A percentile compares a stretch with the other conserved stretches of the same genome.
Evolutionary conservation across 2,888 invertebrate genomes (phyloP).

Genomic region (Hirtodrosophila alboralis): DNA sequence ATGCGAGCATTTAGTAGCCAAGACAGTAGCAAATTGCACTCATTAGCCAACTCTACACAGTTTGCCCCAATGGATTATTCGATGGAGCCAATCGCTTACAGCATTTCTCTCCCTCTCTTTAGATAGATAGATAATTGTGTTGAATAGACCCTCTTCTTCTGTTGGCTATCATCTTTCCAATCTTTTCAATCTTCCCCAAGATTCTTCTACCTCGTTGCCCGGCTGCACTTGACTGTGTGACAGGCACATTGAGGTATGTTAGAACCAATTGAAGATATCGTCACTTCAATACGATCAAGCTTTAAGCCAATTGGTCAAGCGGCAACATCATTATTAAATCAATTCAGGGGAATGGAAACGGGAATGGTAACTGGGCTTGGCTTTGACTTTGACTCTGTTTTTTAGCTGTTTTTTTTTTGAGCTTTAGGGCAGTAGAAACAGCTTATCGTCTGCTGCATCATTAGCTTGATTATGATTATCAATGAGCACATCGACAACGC

Average conservation of each 20-base stretch:
- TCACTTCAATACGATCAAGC: slow-evolving; percentile 65
- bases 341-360: not conserved
- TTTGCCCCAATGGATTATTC: slow-evolving; percentile 47
- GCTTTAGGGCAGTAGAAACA: slow-evolving; percentile 14
- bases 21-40: slow-evolving; percentile 78
- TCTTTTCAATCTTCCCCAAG: too few species aligned
- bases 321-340: slow-evolving; percentile 65
- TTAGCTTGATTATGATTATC: slow-evolving; percentile 80
- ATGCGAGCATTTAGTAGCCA: slow-evolving; percentile 79
- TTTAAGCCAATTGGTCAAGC: slow-evolving; percentile 31
- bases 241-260: slow-evolving; percentile 48
- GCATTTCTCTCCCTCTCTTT: slow-evolving; percentile 32
- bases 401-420: not conserved
- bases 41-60: slow-evolving; percentile 55
- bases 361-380: not conserved
- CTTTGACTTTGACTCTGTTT: too few species aligned
- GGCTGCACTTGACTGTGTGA: slow-evolving; percentile 20
- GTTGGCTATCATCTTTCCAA: slow-evolving; percentile 12
- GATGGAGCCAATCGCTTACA: slow-evolving; percentile 69
- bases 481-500: slow-evolving; percentile 66
- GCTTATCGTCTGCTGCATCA: slow-evolving; percentile 75
- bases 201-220: not conserved
- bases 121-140: slow-evolving; percentile 68
- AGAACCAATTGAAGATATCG: slow-evolving; percentile 67
- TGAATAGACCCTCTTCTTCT: slow-evolving; percentile 45